Conservation (phyloP, 1,140 invertebrate species). For the Euschistus heros region DNA sequence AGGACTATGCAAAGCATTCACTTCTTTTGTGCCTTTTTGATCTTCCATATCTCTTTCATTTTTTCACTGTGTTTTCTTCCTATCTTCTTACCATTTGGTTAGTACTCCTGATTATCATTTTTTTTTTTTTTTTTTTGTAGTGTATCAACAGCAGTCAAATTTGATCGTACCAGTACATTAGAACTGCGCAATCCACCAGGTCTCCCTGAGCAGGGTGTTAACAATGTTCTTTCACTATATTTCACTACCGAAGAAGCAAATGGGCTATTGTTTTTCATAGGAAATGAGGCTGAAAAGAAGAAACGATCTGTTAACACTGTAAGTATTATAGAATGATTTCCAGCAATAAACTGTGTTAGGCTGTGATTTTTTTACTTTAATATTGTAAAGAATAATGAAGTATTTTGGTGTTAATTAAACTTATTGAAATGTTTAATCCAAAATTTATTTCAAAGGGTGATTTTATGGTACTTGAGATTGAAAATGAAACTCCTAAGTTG, state of each 20-base stretch:
- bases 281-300: constrained; percentile 54
- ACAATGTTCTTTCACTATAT: constrained; percentile 74
- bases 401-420: too few relatives aligned
- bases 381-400: too few relatives aligned
- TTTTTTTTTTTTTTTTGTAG: constrained; percentile 35
- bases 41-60: too few relatives aligned
- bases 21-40: too few relatives aligned
- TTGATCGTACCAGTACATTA: constrained; percentile 69
- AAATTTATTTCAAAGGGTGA: constrained; percentile 54
- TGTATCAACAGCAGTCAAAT: constrained; percentile 71
- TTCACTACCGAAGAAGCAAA: constrained; percentile 70
- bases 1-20: too few relatives aligned
- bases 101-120: constrained; percentile 3
- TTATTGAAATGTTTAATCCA: not conserved
- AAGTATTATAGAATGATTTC: constrained; percentile 30
- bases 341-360: too few relatives aligned
- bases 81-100: not conserved
- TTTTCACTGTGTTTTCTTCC: not conserved
- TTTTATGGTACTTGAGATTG: constrained; percentile 84
- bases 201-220: constrained; percentile 68
- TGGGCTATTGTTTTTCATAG: constrained; percentile 79
- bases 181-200: constrained; percentile 76
- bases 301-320: constrained; percentile 42
- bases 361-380: too few relatives aligned
- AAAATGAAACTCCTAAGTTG: constrained; percentile 75